A percentile compares a stretch with the other conserved stretches of the same genome.
Evolutionary conservation across 1,140 invertebrate genomes (phyloP).

Genomic region (Bombus pyrosoma): DNA sequence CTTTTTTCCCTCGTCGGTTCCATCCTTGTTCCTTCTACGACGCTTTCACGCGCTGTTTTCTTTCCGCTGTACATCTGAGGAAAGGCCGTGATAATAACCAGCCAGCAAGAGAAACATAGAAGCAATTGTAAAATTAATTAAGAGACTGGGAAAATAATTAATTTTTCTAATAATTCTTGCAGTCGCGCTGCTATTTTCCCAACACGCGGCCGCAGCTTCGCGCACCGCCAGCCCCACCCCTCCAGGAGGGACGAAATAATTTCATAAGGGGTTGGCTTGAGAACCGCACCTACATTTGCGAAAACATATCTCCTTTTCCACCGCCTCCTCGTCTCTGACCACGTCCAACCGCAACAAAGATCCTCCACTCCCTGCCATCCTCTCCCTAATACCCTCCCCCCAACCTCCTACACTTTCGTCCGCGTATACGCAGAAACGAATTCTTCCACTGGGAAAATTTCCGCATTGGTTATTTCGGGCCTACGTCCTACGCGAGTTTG

Average conservation of each 20-base stretch:
- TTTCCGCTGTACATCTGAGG: conserved; percentile 14
- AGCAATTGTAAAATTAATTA: conserved; percentile 82
- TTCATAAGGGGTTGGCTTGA: conserved; percentile 78
- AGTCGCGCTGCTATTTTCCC: conserved; percentile 70
- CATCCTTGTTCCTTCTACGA: not conserved
- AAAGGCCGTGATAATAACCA: conserved; percentile 31
- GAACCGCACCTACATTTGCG: conserved; percentile 80
- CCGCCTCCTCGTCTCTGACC: conserved; percentile 69
- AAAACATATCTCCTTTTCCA: conserved; percentile 71
- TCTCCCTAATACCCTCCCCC: conserved; percentile 36
- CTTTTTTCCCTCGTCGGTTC: not conserved
- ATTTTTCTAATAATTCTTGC: conserved; percentile 83
- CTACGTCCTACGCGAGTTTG: not conserved
- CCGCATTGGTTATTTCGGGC: conserved; percentile 53
- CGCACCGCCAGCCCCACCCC: conserved; percentile 29
- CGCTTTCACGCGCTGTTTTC: conserved; percentile 27
- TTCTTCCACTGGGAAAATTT: conserved; percentile 57
- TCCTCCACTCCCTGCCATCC: conserved; percentile 43
- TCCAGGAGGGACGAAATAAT: conserved; percentile 78
- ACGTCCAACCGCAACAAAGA: conserved; percentile 76
- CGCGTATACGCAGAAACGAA: conserved; percentile 34
- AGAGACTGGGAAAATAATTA: conserved; percentile 82
- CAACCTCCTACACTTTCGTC: conserved; percentile 3
- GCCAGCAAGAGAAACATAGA: conserved; percentile 37
- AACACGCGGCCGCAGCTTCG: conserved; percentile 49